Conservation (phyloP, 2,113 vertebrate genomes). For the Cyphomyrus plagiostoma region DNA sequence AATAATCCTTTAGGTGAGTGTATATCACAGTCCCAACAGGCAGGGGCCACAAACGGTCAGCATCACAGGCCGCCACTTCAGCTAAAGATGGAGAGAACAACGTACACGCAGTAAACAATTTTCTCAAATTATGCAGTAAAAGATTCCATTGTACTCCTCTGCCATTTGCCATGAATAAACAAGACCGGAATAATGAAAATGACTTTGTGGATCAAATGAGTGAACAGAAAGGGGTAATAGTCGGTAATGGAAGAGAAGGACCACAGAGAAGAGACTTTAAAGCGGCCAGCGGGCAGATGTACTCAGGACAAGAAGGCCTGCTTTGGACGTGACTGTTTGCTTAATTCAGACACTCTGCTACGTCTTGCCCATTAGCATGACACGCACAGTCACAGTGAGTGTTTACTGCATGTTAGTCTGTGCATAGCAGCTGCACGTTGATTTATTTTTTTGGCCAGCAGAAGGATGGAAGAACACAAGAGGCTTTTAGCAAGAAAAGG, state of each 20-base stretch:
- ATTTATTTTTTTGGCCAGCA: not conserved
- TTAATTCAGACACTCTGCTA: not conserved
- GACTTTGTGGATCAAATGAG: not conserved
- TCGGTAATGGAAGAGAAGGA: not conserved
- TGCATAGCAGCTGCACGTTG: not conserved
- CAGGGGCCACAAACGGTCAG: not conserved
- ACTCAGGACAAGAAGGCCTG: not conserved
- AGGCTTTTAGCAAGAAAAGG: not conserved
- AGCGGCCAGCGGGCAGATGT: not conserved
- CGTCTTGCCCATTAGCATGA: not conserved
- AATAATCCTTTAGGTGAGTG: too few species aligned
- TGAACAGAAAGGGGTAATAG: not conserved
- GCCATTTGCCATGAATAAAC: slow-evolving; percentile 5
- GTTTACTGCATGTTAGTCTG: not conserved
- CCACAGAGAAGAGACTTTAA: not conserved
- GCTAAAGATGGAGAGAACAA: not conserved
- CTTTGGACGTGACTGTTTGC: not conserved
- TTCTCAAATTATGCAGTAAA: not conserved
- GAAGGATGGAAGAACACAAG: not conserved
- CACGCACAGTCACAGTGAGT: not conserved
- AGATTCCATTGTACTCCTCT: not conserved
- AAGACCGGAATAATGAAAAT: not conserved
- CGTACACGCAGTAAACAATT: not conserved
- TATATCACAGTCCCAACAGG: not conserved
- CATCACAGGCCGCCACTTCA: not conserved